phyloP scores from a whole-genome alignment of 37 sponge, comb jelly and placozoan genomes.

The Crambe crambe region DNA sequence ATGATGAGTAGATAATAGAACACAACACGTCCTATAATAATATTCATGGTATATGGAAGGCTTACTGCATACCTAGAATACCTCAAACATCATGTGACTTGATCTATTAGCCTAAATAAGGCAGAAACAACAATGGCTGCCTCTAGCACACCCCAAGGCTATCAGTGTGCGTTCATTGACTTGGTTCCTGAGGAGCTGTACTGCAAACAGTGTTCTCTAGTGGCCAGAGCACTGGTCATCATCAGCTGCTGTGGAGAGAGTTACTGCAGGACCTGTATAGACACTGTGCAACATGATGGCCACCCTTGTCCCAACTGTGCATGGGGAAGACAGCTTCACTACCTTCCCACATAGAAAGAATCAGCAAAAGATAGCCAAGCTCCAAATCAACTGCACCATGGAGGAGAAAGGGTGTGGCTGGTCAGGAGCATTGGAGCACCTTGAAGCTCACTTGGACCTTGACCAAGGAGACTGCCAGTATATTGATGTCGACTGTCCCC shows the following conservation, averaged over 20 bases:
- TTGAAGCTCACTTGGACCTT: constrained; percentile 19
- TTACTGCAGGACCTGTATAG: constrained; percentile 13
- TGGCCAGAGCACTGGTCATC: background rate
- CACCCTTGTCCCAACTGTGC: constrained; percentile 32
- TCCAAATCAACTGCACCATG: constrained; percentile 22
- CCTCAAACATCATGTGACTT: no score
- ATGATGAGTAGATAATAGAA: no score
- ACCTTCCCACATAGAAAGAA: background rate
- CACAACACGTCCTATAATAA: no score
- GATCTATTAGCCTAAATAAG: no score
- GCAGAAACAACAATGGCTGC: no score
- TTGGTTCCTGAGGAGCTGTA: background rate
- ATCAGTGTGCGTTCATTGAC: constrained; percentile 9
- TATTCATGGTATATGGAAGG: no score
- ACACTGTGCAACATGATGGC: background rate
- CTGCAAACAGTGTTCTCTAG: constrained; percentile 1
- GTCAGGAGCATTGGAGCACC: constrained; percentile 17
- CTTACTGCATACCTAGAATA: no score
- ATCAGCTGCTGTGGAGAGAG: constrained; percentile 4
- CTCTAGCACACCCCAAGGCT: background rate
- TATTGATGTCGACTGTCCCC: background rate
- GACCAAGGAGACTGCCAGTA: background rate
- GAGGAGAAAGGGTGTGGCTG: constrained; percentile 36
- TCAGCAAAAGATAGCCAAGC: background rate
- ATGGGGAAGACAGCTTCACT: background rate